Percentiles rank a stretch among this genome's conserved stretches.
Conservation (phyloP, 2,113 vertebrate genomes). For the Haplochromis burtoni region DNA sequence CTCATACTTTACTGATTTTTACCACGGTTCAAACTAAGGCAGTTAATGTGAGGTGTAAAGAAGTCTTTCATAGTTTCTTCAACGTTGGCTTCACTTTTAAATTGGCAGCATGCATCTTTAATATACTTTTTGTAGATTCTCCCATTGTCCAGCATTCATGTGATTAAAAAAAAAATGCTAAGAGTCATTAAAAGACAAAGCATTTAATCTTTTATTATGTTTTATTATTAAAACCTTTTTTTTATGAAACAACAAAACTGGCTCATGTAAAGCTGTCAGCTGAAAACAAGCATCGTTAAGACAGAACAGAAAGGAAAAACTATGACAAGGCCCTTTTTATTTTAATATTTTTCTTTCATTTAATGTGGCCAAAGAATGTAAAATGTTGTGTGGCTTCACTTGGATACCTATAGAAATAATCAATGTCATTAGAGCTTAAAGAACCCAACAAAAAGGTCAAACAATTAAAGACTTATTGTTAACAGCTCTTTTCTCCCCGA, state of each 20-base stretch:
- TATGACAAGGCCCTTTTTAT: background rate
- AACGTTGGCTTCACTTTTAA: background rate
- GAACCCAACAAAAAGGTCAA: background rate
- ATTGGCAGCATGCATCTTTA: background rate
- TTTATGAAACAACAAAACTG: background rate
- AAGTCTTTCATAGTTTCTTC: accelerated
- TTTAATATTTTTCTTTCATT: background rate
- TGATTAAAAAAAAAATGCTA: background rate
- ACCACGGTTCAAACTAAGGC: accelerated
- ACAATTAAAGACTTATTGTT: background rate
- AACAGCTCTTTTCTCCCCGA: background rate
- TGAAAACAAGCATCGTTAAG: background rate
- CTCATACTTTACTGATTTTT: background rate
- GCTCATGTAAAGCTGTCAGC: background rate
- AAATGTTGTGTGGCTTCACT: background rate
- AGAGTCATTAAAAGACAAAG: background rate
- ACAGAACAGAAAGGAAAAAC: background rate
- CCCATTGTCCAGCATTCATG: background rate
- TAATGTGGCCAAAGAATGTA: background rate
- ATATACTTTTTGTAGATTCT: background rate
- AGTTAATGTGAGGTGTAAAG: background rate
- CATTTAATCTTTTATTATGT: background rate
- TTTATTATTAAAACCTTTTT: background rate
- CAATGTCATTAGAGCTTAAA: background rate
- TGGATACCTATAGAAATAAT: background rate